phyloP scores from a whole-genome alignment of 2,888 invertebrate genomes.

The Leuctra nigra region DNA sequence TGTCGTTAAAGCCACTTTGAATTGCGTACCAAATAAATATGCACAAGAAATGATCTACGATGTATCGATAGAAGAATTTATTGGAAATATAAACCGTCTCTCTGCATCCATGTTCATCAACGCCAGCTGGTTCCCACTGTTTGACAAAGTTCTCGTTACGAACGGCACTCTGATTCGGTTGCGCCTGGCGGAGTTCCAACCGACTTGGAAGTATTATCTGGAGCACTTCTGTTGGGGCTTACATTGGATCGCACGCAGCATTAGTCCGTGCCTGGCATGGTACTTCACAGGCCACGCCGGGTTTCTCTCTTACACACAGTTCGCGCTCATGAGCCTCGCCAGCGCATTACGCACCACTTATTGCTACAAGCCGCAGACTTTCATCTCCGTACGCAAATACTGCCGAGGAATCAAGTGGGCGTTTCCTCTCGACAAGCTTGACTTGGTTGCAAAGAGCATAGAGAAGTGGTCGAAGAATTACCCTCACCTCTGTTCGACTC shows the following conservation, averaged over 20 bases:
- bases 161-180: constrained; percentile 19
- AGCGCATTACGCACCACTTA: constrained; percentile 18
- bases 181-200: constrained; percentile 18
- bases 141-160: constrained; percentile 23
- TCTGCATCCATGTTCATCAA: constrained; percentile 19
- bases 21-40: constrained; percentile 20
- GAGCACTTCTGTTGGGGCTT: constrained; percentile 21
- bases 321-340: constrained; percentile 10
- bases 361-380: constrained; percentile 22
- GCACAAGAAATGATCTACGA: constrained; percentile 23
- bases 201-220: constrained; percentile 21
- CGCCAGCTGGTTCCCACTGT: constrained; percentile 24
- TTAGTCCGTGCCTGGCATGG: constrained; percentile 21
- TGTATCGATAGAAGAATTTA: constrained; percentile 15
- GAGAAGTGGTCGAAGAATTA: constrained; percentile 20
- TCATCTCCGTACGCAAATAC: constrained; percentile 17
- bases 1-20: constrained; percentile 20
- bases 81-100: constrained; percentile 16
- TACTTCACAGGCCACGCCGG: constrained; percentile 19
- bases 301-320: constrained; percentile 20
- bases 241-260: constrained; percentile 19
- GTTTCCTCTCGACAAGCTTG: constrained; percentile 19
- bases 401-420: constrained; percentile 25
- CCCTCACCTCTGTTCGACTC: constrained; percentile 22
- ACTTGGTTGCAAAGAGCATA: constrained; percentile 11